Evolutionary conservation across 2,888 invertebrate species (phyloP).

Genomic region (Lasius fuliginosus): DNA sequence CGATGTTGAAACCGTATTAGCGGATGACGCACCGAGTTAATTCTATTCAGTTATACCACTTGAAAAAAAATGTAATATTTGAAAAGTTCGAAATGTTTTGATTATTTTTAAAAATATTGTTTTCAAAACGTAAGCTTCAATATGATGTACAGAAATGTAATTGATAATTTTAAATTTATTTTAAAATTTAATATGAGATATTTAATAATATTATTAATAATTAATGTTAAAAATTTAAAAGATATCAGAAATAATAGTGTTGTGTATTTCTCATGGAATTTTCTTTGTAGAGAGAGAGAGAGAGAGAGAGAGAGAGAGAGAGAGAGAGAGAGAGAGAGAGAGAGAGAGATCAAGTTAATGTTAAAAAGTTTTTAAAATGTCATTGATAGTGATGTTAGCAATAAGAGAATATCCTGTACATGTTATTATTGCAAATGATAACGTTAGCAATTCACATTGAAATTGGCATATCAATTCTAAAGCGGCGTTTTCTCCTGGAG

Average conservation of each 20-base stretch:
- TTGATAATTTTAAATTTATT: neutral
- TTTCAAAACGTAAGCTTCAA: neutral
- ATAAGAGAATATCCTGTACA: neutral
- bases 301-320: neutral
- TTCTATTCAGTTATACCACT: neutral
- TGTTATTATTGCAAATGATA: constrained; percentile 10
- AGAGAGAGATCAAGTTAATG: neutral
- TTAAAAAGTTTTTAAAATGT: neutral
- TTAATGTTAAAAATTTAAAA: neutral
- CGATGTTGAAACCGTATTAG: neutral
- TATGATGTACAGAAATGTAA: neutral
- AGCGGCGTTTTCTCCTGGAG: constrained; percentile 8
- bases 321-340: neutral
- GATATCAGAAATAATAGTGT: neutral
- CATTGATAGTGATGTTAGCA: constrained; percentile 4
- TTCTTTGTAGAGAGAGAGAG: neutral
- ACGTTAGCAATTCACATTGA: constrained; percentile 12
- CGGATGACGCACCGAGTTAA: neutral
- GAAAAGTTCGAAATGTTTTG: neutral
- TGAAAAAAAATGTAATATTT: neutral
- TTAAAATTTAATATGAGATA: neutral
- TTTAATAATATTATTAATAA: neutral
- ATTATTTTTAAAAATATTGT: neutral
- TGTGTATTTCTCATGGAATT: neutral
- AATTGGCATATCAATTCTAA: constrained; percentile 34